Base-by-base conservation (phyloP, 2,113 vertebrate species). In the Gopherus flavomarginatus region DNA sequence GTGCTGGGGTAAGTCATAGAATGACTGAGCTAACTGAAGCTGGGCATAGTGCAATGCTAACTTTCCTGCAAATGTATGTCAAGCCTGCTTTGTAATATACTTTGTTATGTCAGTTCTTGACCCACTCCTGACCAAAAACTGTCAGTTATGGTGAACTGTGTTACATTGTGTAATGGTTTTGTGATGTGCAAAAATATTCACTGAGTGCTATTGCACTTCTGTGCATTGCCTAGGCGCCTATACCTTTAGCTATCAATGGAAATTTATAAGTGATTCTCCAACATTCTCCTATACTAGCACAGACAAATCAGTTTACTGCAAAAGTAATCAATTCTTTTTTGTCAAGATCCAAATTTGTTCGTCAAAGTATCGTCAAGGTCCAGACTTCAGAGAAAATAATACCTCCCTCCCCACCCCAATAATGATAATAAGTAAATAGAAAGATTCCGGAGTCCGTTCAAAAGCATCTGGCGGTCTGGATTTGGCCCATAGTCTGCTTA, bases 201-300 rank as follows among this genome's bases (percentile, higher is more conserved):
- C 22, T 56, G 77, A 59, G 87, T 52, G 8, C 7, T 9, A 0
- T 92, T 81, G 17, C 2, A 12, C 13, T 87, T 91, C 3, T 72
- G 27, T 94, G 79, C 17, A 26, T 29, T 59, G 2, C 78, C 89
- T 47, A 52, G 27, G 75, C 9, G 90, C 27, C 77, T 59, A 1
- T 0, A 0, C 7, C 83, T 1, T 50, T 88, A 31, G 8, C 19
- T 78, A 16, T 2, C 0, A 44, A 11, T 11, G 22, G 75, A 27
- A 42, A 77, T 77, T 47, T 44, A 78, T 27, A 24, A 78, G 75
- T 78, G 42, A 29, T 47, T 47, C 42, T 47, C 42, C 75, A 78
- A 27, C 42, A 47, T 47, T 47, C 24, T 42, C 38, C 38, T 77
- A 6, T 77, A 83, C 52, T 12, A 84, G 5, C 84, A 89, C 82